Evolutionary conservation across 2,113 vertebrate genomes (phyloP).

Genomic region (Myiagra hebetior): DNA sequence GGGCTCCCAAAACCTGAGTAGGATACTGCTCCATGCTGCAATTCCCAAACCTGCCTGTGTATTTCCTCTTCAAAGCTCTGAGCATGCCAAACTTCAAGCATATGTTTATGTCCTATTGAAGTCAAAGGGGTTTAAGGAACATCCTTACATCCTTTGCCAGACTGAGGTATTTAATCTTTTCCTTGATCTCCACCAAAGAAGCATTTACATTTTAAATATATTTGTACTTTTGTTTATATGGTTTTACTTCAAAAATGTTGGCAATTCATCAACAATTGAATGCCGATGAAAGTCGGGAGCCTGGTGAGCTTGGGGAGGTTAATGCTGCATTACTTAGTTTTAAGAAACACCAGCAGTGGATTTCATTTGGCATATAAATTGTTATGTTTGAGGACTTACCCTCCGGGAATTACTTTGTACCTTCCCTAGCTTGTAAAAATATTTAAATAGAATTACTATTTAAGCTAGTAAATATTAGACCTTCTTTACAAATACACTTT

Average conservation of each 20-base stretch:
- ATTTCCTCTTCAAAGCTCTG: neutral
- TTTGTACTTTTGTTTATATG: neutral
- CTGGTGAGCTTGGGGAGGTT: neutral
- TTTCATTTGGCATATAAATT: slow-evolving; percentile 19
- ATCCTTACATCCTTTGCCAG: slow-evolving; percentile 42
- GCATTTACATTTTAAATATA: slow-evolving; percentile 37
- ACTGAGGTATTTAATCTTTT: slow-evolving; percentile 33
- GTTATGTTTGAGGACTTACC: neutral
- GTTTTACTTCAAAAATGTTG: slow-evolving; percentile 42
- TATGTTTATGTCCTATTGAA: neutral
- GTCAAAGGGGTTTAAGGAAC: neutral
- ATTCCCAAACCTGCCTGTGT: neutral
- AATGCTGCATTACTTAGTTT: slow-evolving; percentile 3
- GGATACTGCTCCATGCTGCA: neutral
- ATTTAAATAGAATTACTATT: neutral
- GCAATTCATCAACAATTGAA: slow-evolving; percentile 32
- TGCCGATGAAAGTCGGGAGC: neutral
- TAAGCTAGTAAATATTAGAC: slow-evolving; percentile 19
- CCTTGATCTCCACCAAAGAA: slow-evolving; percentile 9
- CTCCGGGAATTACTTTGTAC: slow-evolving; percentile 1
- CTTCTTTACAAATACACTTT: neutral
- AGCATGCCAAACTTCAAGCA: neutral
- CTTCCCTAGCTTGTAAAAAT: neutral
- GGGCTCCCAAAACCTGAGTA: neutral
- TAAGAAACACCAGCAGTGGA: neutral